Base-by-base conservation (phyloP, 2,888 invertebrate species). In the Pandemis heparana region DNA sequence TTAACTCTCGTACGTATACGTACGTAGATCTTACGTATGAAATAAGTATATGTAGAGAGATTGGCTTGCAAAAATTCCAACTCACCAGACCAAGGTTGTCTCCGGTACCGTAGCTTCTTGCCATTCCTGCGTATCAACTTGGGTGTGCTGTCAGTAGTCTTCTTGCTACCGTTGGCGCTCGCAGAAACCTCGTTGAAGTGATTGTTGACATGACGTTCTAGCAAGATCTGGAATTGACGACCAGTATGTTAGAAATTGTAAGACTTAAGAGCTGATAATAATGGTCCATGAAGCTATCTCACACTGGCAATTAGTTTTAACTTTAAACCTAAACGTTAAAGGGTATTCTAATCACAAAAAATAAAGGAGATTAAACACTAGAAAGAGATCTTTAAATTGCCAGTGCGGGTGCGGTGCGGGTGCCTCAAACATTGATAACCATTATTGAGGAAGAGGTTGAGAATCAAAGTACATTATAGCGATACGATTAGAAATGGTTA, bases 161-260 rank as follows among this genome's bases (percentile, higher is more conserved):
- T 97, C 89, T 96, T 97, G 70, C 95, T 88, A 61, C 94, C 91
- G 77, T 95, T 96, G 72, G 95, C 94, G 85, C 94, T 95, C 5
- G 92, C 88, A 61, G 95, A 95, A 39, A 92, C 91, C 83, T 96
- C 96, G 80, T 96, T 95, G 93, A 99, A 99, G 90, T 99, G 99
- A 83, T 97, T 96, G 93, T 99, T 98, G 68, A 99, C 98, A 86
- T 99, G 99, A 81, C 98, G 96, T 90, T 99, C 98, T 81, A 99
- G 93, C 75, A 98, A 96, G 75, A 95, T 95, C 97, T 97, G 95
- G 48, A 95, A 95, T 71, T 75, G 18, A 61, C 18, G 71, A 38
- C 62, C 48, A 12, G 7, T 23, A 67, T 72, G 75, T 73, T 73
- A 64, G 18, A 64, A 3, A 18, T 48, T 63, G 59, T 14, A 59